phyloP scores from a whole-genome alignment of 2,797 vertebrate genomes.

The Tachyglossus aculeatus region DNA sequence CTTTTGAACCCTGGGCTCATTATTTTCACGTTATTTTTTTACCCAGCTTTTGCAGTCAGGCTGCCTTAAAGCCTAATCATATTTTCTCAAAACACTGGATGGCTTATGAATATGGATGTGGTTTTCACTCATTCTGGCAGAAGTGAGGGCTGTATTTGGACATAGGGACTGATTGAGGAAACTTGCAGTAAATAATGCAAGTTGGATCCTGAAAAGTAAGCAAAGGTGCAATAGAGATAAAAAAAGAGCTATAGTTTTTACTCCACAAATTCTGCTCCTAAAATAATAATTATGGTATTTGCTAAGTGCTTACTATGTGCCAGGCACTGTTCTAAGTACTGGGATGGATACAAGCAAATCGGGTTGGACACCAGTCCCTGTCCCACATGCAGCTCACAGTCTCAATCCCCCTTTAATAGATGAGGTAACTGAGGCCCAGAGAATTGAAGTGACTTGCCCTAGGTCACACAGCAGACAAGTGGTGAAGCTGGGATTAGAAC shows the following conservation, averaged over 20 bases:
- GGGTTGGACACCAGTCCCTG: too few relatives aligned
- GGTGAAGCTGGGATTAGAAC: too few relatives aligned
- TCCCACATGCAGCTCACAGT: too few relatives aligned
- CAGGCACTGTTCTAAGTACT: too few relatives aligned
- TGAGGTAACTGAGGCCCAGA: too few relatives aligned
- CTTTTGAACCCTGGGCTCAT: slow-evolving; percentile 64
- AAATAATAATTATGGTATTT: too few relatives aligned
- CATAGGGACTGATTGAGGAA: slow-evolving; percentile 43
- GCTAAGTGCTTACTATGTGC: too few relatives aligned
- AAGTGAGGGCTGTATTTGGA: slow-evolving; percentile 45
- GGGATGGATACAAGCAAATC: too few relatives aligned
- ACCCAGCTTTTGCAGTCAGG: slow-evolving; percentile 48
- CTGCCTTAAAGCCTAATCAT: slow-evolving; percentile 31
- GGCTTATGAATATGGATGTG: slow-evolving; percentile 61
- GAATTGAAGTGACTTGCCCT: too few relatives aligned
- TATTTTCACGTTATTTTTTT: slow-evolving; percentile 41
- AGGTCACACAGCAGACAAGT: too few relatives aligned
- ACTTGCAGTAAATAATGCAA: slow-evolving; percentile 32
- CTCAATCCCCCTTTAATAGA: too few relatives aligned
- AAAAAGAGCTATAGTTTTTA: not conserved
- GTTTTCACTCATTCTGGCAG: slow-evolving; percentile 47
- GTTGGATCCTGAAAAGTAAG: not conserved
- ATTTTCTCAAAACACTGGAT: slow-evolving; percentile 30
- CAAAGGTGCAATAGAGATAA: not conserved
- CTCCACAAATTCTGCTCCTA: too few relatives aligned